Percentiles rank a stretch among this genome's conserved stretches.
Evolutionary conservation across 2,113 vertebrate genomes (phyloP).

Genomic region (Cricetomys ansorgei): DNA sequence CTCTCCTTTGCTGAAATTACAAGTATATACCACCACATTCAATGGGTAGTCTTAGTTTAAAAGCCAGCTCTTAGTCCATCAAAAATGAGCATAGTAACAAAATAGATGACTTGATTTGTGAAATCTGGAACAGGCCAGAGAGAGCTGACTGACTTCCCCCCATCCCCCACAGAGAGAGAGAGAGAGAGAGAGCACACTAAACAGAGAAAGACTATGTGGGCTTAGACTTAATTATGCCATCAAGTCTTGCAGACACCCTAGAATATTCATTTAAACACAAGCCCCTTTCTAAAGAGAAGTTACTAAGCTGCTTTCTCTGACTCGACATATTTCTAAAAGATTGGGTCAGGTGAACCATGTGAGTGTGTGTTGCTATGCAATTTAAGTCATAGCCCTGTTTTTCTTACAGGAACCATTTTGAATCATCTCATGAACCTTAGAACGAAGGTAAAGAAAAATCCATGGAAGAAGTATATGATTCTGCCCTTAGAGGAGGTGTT

Average conservation of each 20-base stretch:
- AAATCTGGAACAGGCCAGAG: neutral
- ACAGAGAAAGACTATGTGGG: neutral
- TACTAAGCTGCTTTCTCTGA: neutral
- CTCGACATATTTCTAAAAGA: neutral
- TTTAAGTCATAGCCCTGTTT: neutral
- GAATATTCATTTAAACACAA: neutral
- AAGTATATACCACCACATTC: neutral
- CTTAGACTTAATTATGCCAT: neutral
- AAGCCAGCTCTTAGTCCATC: neutral
- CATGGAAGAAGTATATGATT: neutral
- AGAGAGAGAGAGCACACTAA: neutral
- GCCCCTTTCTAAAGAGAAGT: neutral
- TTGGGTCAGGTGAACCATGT: neutral
- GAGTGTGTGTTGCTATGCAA: neutral
- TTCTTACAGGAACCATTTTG: conserved; percentile 4
- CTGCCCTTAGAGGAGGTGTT: neutral
- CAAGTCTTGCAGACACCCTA: neutral
- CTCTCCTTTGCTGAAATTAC: neutral
- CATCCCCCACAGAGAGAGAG: too few relatives aligned
- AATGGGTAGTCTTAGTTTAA: neutral
- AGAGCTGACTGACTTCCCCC: neutral
- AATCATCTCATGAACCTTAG: neutral
- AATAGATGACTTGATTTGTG: neutral
- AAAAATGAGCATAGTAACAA: neutral
- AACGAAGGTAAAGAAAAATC: conserved; percentile 23